Percentiles rank a stretch among this genome's conserved stretches.
These are phyloP conservation scores for Pungitius pungitius DNA, from an alignment of 2,113 vertebrate genomes.

Conservation along the genomic window DNA sequence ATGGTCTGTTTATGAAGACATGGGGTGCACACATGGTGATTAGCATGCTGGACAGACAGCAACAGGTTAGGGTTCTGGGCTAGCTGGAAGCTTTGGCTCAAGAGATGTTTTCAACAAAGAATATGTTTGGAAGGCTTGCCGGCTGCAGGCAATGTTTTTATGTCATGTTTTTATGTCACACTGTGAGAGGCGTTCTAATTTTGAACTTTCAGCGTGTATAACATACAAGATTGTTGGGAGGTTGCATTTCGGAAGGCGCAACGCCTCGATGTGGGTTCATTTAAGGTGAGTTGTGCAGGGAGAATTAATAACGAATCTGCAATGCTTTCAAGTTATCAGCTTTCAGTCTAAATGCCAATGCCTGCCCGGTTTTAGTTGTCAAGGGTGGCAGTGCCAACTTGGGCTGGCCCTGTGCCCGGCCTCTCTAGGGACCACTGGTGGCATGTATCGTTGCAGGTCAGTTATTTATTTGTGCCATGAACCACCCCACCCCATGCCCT, in stretches of 20 bases:
- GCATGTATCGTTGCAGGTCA: slow-evolving; percentile 47
- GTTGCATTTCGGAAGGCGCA: slow-evolving; percentile 11
- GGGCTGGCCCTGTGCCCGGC: slow-evolving; percentile 54
- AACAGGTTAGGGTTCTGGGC: slow-evolving; percentile 54
- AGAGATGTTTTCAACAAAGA: slow-evolving; percentile 34
- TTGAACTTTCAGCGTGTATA: slow-evolving; percentile 38
- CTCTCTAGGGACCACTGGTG: slow-evolving; percentile 55
- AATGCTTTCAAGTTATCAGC: slow-evolving; percentile 15
- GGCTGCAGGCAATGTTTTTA: slow-evolving; percentile 43
- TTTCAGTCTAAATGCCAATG: slow-evolving; percentile 23
- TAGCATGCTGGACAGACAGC: slow-evolving; percentile 42
- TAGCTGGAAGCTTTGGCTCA: slow-evolving; percentile 22
- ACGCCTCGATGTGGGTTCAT: slow-evolving; percentile 37
- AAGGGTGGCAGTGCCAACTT: slow-evolving; percentile 70
- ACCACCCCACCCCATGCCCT: slow-evolving; percentile 36
- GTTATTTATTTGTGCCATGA: slow-evolving; percentile 51
- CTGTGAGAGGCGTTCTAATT: slow-evolving; percentile 33
- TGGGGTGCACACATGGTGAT: slow-evolving; percentile 27
- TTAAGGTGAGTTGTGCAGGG: slow-evolving; percentile 24
- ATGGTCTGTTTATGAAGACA: slow-evolving; percentile 55
- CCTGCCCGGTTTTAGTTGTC: slow-evolving; percentile 48
- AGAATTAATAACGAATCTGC: slow-evolving; percentile 15
- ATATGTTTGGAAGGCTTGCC: slow-evolving; percentile 42
- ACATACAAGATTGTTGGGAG: slow-evolving; percentile 30
- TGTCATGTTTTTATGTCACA: slow-evolving; percentile 42